These are phyloP conservation scores for Vimba vimba DNA, from an alignment of 2,113 vertebrate species.

Conservation along the genomic window DNA sequence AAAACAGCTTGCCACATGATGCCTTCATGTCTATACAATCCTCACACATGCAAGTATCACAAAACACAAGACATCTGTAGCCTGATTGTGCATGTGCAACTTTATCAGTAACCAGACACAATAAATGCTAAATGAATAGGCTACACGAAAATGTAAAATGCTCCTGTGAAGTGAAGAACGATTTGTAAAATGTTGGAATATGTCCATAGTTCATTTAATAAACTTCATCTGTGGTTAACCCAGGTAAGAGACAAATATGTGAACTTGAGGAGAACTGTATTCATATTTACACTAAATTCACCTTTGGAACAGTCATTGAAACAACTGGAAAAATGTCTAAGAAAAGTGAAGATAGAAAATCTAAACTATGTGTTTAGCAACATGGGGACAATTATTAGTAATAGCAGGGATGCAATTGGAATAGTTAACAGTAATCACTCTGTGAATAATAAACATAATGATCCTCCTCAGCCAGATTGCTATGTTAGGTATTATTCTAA, in stretches of 20 bases:
- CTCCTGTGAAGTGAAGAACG: not conserved
- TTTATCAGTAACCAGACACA: not conserved
- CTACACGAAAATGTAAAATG: not conserved
- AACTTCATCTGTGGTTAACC: not conserved
- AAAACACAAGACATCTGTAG: not conserved
- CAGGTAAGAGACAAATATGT: not conserved
- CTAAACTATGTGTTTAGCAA: not conserved
- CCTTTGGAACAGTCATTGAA: too few species aligned
- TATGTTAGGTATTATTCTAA: conserved; percentile 46
- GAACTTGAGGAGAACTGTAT: not conserved
- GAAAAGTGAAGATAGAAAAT: not conserved
- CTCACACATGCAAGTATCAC: not conserved
- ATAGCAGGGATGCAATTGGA: not conserved
- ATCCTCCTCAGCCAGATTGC: not conserved
- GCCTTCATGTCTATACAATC: not conserved
- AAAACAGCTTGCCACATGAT: conserved; percentile 5
- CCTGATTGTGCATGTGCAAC: not conserved
- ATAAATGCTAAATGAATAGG: not conserved
- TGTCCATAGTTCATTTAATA: not conserved
- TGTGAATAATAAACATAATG: not conserved
- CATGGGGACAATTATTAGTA: not conserved
- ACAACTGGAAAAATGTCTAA: not conserved
- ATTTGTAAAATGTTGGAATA: not conserved
- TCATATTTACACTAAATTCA: not conserved
- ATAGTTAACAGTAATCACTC: not conserved